Evolutionary conservation across 1,140 invertebrate genomes (phyloP).

Genomic region (Drosophila prosaltans): DNA sequence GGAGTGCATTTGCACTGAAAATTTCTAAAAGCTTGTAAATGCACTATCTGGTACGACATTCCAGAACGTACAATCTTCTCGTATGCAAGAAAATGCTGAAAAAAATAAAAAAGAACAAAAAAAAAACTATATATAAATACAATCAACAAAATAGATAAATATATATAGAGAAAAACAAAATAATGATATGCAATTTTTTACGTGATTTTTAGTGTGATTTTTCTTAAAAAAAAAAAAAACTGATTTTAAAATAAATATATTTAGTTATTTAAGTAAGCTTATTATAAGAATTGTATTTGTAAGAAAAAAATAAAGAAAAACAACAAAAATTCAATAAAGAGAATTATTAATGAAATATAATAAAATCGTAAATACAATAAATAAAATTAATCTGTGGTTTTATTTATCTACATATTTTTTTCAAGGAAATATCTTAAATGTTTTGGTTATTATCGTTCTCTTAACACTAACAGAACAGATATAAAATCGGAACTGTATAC

Average conservation of each 20-base stretch:
- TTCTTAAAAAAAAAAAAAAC: conserved; percentile 31
- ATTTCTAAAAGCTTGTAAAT: conserved; percentile 95
- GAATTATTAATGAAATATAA: conserved; percentile 6
- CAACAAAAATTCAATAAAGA: conserved; percentile 28
- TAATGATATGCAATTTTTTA: conserved; percentile 67
- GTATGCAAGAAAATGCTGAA: conserved; percentile 69
- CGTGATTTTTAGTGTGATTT: conserved; percentile 34
- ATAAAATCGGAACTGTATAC: neutral
- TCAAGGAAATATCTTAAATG: neutral
- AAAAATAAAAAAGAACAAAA: neutral
- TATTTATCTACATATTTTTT: conserved; percentile 34
- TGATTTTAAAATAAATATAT: conserved; percentile 23
- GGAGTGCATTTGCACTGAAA: conserved; percentile 96
- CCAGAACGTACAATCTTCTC: conserved; percentile 85
- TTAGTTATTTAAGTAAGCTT: conserved; percentile 26
- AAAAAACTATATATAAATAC: neutral
- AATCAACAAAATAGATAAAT: neutral
- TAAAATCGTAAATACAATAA: neutral
- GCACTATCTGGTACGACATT: conserved; percentile 99
- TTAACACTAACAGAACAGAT: neutral
- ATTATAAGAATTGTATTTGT: conserved; percentile 28
- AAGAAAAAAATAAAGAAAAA: conserved; percentile 13
- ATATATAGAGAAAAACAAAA: neutral
- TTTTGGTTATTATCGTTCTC: too few species aligned
- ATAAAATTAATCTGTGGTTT: conserved; percentile 38